phyloP scores from a whole-genome alignment of 2,888 invertebrate species.

The Calameuta idolon region DNA sequence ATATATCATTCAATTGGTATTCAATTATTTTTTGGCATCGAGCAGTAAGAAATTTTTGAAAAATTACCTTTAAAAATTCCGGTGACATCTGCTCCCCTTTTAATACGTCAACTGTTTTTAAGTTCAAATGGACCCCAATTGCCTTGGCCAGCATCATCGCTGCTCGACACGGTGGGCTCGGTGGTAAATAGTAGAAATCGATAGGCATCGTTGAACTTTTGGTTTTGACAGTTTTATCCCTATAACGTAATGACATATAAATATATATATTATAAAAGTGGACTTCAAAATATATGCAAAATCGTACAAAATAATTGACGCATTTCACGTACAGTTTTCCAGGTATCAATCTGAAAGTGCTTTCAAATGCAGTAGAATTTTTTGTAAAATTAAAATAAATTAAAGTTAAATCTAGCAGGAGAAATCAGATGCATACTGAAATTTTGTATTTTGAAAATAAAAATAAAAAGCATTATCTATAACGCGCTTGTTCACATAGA shows the following conservation, averaged over 20 bases:
- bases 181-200: slow-evolving; percentile 75
- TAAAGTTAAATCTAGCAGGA: background rate
- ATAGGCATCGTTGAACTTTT: slow-evolving; percentile 52
- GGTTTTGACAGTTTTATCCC: slow-evolving; percentile 27
- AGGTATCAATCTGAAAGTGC: background rate
- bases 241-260: background rate
- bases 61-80: slow-evolving; percentile 75
- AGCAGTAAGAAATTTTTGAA: background rate
- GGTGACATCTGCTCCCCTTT: slow-evolving; percentile 75
- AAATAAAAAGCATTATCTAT: background rate
- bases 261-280: background rate
- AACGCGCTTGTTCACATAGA: background rate
- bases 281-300: background rate
- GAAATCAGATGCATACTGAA: background rate
- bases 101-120: slow-evolving; percentile 73
- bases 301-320: background rate
- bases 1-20: background rate
- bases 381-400: background rate
- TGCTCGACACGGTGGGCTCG: slow-evolving; percentile 76
- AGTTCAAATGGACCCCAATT: slow-evolving; percentile 75
- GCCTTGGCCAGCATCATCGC: slow-evolving; percentile 75
- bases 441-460: background rate
- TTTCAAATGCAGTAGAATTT: background rate
- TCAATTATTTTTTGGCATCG: background rate
- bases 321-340: background rate